Conservation (phyloP, 2,113 vertebrate species). For the Siniperca chuatsi region DNA sequence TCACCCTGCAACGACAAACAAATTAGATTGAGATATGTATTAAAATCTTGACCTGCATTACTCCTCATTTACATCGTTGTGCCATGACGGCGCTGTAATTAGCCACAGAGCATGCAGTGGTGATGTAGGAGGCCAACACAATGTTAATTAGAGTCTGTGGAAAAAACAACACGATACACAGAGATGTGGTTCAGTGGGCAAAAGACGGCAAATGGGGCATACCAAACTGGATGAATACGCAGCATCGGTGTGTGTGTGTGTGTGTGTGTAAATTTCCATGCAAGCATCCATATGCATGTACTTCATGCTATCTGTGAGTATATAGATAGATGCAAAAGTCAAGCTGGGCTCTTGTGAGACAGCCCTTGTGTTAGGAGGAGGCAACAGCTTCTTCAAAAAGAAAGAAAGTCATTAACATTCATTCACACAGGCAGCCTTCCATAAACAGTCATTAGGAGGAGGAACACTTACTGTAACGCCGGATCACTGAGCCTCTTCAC, state of each 20-base stretch:
- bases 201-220: slow-evolving; percentile 54
- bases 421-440: slow-evolving; percentile 53
- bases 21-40: slow-evolving; percentile 5
- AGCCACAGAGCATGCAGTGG: slow-evolving; percentile 26
- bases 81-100: slow-evolving; percentile 35
- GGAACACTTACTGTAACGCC: slow-evolving; percentile 37
- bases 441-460: slow-evolving; percentile 67
- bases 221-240: slow-evolving; percentile 4
- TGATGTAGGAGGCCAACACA: slow-evolving; percentile 42
- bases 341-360: slow-evolving; percentile 10
- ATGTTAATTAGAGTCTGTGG: slow-evolving; percentile 51
- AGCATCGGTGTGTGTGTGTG: neutral
- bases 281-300: neutral
- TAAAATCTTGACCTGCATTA: slow-evolving; percentile 25
- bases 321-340: neutral
- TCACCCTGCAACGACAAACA: neutral
- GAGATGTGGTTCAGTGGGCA: slow-evolving; percentile 48
- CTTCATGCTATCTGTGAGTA: neutral
- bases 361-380: slow-evolving; percentile 13
- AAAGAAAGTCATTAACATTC: slow-evolving; percentile 56
- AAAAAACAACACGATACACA: neutral
- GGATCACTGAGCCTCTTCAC: slow-evolving; percentile 45
- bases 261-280: neutral
- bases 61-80: slow-evolving; percentile 5
- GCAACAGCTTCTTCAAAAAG: slow-evolving; percentile 27